Conservation (phyloP, 2,113 vertebrate species). For the Oxygymnocypris stewartii region DNA sequence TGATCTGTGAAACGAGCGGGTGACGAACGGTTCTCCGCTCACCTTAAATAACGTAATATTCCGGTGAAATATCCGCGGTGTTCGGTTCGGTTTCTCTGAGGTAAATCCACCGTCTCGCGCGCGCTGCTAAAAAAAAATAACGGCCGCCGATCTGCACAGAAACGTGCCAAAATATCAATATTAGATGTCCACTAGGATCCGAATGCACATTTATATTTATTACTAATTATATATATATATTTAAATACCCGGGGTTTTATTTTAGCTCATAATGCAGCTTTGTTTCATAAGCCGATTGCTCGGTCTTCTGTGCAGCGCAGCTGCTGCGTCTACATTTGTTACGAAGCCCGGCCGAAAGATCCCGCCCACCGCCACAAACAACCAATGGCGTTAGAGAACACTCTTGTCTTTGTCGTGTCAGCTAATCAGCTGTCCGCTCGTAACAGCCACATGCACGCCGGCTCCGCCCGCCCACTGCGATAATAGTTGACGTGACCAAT, state of each 20-base stretch:
- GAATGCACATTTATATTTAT: too few relatives aligned
- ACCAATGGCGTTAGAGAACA: constrained; percentile 54
- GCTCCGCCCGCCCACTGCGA: constrained; percentile 54
- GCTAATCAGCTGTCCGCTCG: constrained; percentile 58
- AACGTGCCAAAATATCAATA: background rate
- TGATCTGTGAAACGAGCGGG: background rate
- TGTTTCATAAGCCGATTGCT: background rate
- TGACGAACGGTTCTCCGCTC: too few relatives aligned
- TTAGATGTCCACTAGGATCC: background rate
- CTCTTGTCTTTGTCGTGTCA: background rate
- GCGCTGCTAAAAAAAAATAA: background rate
- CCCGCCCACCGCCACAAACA: constrained; percentile 68
- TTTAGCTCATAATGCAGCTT: background rate
- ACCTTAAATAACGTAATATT: background rate
- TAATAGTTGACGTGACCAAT: background rate
- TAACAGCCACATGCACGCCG: constrained; percentile 66
- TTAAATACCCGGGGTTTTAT: too few relatives aligned
- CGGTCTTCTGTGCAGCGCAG: background rate
- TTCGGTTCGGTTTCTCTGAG: too few relatives aligned
- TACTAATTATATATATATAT: too few relatives aligned
- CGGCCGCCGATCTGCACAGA: background rate
- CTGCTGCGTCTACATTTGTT: constrained; percentile 20
- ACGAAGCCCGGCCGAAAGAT: constrained; percentile 31
- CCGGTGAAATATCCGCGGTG: background rate
- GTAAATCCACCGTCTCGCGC: background rate